Evolutionary conservation across 2,113 vertebrate genomes (phyloP).

Genomic region (Rhea americana): DNA sequence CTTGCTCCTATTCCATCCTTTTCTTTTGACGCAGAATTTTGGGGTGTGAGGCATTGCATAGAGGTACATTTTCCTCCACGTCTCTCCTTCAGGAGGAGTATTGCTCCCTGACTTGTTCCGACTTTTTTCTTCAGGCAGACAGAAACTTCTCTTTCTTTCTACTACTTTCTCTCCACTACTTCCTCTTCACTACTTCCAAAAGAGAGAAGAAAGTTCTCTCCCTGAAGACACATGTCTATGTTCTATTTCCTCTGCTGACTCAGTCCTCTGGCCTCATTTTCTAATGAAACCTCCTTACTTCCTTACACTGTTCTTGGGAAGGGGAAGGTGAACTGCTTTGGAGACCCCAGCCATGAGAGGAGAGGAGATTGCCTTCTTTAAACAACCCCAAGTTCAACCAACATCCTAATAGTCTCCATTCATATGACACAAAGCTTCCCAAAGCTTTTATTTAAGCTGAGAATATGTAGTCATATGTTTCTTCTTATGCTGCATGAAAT

Average conservation of each 20-base stretch:
- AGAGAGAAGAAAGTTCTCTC: neutral
- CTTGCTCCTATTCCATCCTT: neutral
- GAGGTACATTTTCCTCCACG: neutral
- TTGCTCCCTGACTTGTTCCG: neutral
- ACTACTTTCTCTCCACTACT: neutral
- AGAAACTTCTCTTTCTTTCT: neutral
- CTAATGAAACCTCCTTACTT: neutral
- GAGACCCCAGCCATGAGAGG: neutral
- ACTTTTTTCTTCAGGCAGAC: neutral
- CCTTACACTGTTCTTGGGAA: neutral
- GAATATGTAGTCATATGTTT: neutral
- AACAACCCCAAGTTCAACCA: neutral
- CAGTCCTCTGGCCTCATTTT: neutral
- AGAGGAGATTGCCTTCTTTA: neutral
- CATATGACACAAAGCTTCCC: neutral
- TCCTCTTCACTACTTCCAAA: neutral
- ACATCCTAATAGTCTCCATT: neutral
- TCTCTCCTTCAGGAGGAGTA: neutral
- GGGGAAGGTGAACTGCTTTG: neutral
- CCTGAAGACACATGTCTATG: fast-evolving
- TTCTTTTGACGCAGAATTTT: neutral
- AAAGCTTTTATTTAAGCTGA: neutral
- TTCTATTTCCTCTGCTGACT: neutral
- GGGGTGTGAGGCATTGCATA: neutral
- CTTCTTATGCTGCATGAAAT: neutral